Conservation (phyloP, 2,797 vertebrate species). For the Monodelphis domestica region DNA sequence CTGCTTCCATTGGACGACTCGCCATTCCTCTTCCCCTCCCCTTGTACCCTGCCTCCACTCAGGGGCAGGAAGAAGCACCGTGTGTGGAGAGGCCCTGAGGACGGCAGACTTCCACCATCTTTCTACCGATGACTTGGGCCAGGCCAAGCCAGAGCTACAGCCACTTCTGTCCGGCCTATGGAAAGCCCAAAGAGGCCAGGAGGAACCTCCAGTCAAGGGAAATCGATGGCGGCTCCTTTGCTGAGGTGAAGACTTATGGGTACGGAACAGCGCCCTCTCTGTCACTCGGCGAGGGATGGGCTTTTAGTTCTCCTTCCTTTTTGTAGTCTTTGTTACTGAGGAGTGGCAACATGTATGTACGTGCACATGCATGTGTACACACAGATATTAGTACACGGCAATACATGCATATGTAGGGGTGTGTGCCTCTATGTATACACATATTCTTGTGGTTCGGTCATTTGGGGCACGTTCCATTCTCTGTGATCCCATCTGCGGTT, state of each 20-base stretch:
- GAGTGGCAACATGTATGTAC: neutral
- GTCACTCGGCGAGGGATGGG: neutral
- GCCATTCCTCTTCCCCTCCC: neutral
- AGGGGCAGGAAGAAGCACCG: neutral
- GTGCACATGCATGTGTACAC: neutral
- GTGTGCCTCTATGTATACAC: too few relatives aligned
- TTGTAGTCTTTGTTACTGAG: neutral
- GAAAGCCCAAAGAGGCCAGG: neutral
- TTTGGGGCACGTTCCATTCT: too few relatives aligned
- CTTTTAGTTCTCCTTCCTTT: neutral
- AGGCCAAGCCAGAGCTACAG: neutral
- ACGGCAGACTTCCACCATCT: neutral
- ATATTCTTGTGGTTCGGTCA: too few relatives aligned
- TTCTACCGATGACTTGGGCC: neutral
- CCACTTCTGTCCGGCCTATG: neutral
- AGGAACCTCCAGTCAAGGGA: neutral
- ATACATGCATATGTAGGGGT: too few relatives aligned
- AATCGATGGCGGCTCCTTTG: neutral
- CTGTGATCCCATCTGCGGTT: too few relatives aligned
- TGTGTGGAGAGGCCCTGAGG: neutral
- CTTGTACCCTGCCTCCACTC: neutral
- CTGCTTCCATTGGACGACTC: neutral
- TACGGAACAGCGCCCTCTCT: neutral
- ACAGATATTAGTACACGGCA: too few relatives aligned
- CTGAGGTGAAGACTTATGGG: neutral